Evolutionary conservation across 1,140 invertebrate genomes (phyloP), one percentile per base, ranked within the genome.

Genomic region (Chlorops oryzae): DNA sequence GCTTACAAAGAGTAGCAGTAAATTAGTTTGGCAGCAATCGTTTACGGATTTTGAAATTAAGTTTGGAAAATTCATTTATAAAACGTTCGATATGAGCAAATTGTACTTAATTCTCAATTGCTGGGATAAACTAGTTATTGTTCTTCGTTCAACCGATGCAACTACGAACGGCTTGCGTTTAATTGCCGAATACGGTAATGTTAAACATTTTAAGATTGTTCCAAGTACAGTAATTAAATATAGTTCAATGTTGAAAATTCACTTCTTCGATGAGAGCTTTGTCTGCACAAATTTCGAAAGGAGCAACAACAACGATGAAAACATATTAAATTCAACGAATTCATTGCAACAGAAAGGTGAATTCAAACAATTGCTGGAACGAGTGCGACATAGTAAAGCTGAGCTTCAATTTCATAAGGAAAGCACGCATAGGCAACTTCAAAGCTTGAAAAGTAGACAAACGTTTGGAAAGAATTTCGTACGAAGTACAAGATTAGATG

Each of bases 31-130:
- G 15, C 18, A 32, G 2, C 17, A n/a, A 9, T 15, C 15, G 20
- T n/a, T 17, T 3, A 5, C 4, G 4, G 17, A 5, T 25, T 18
- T n/a, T 5, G 38, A 39, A 22, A 49, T 54, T 17, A 15, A 13
- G 4, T 27, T 54, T 45, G 52, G 52, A 23, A 54, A 54, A 27
- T 54, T 45, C 37, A 23, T 54, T 39, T 54, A 50, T 27, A 34
- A 38, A 28, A 45, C 41, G 40, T 20, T 45, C 20, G 42, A 49
- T 40, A 23, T 40, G 3, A 18, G 24, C 7, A 54, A 45, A 44
- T 20, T 54, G 10, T 54, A 54, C 24, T 21, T 46, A 0, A 25
- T 54, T 1, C 40, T 54, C n/a, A 28, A 50, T 3, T 49, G 47
- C 21, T 54, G 52, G 52, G 42, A 54, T 45, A 49, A 44, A 34